phyloP scores from a whole-genome alignment of 2,797 vertebrate species.

The Fratercula arctica region DNA sequence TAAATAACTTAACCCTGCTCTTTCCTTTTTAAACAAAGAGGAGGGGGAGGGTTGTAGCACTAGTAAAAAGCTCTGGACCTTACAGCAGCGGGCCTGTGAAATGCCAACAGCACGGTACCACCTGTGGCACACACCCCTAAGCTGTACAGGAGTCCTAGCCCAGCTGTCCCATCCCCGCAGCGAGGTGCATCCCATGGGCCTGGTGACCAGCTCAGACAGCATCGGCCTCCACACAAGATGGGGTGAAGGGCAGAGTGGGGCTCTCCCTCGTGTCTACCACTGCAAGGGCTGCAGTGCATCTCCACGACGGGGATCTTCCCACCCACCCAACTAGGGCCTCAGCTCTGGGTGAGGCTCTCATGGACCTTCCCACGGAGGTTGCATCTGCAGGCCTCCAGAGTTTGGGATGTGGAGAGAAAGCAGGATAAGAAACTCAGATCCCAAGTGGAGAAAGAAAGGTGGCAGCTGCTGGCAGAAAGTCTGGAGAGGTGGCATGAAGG shows the following conservation, averaged over 20 bases:
- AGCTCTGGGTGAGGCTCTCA: background rate
- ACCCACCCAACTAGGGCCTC: too few relatives aligned
- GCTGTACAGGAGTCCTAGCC: background rate
- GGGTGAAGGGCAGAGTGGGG: background rate
- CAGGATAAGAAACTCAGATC: background rate
- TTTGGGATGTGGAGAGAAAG: background rate
- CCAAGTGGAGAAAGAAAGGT: background rate
- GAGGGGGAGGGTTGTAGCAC: background rate
- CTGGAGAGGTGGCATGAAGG: background rate
- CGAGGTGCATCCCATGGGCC: background rate
- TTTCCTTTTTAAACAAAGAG: background rate
- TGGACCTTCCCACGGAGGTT: background rate
- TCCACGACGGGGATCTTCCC: accelerated
- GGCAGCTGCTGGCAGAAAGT: background rate
- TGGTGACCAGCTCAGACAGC: background rate
- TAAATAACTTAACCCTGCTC: background rate
- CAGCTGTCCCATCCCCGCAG: background rate
- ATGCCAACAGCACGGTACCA: accelerated
- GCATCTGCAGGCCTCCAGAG: background rate
- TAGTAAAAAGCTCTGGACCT: background rate
- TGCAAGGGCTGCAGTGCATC: background rate
- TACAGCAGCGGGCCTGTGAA: accelerated
- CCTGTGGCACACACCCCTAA: background rate
- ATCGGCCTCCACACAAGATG: accelerated
- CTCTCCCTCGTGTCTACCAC: background rate